A percentile compares a stretch with the other conserved stretches of the same genome.
phyloP scores from a whole-genome alignment of 2,888 invertebrate genomes.

The Hirtodrosophila histrioides region DNA sequence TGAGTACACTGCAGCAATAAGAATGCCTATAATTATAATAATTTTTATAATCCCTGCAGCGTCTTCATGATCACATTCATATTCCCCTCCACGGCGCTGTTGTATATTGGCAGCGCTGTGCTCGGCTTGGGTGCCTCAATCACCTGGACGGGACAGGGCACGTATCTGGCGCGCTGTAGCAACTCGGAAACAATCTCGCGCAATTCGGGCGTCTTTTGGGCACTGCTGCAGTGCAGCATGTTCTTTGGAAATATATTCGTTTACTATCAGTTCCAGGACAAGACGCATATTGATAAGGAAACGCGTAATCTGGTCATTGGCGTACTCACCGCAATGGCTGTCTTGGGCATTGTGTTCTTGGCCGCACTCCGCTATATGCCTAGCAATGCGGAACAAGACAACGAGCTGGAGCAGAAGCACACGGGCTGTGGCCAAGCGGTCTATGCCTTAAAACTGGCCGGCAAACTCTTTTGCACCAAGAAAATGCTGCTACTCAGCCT shows the following conservation, averaged over 20 bases:
- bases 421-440: slow-evolving; percentile 82
- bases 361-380: slow-evolving; percentile 87
- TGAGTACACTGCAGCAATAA: slow-evolving; percentile 79
- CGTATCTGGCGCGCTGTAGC: slow-evolving; percentile 95
- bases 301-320: slow-evolving; percentile 92
- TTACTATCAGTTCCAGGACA: slow-evolving; percentile 94
- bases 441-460: slow-evolving; percentile 90
- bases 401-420: slow-evolving; percentile 86
- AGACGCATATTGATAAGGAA: slow-evolving; percentile 88
- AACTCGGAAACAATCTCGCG: slow-evolving; percentile 93
- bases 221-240: slow-evolving; percentile 96
- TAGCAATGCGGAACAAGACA: slow-evolving; percentile 80
- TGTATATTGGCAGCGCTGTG: slow-evolving; percentile 93
- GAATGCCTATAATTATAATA: not conserved
- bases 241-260: slow-evolving; percentile 98
- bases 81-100: slow-evolving; percentile 91
- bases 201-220: slow-evolving; percentile 99
- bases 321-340: slow-evolving; percentile 90
- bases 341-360: slow-evolving; percentile 89
- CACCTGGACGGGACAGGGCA: slow-evolving; percentile 98
- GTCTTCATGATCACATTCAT: slow-evolving; percentile 95
- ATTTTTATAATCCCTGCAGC: slow-evolving; percentile 85
- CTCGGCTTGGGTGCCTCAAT: slow-evolving; percentile 96
- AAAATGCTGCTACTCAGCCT: slow-evolving; percentile 94
- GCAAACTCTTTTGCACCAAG: slow-evolving; percentile 90